phyloP scores from a whole-genome alignment of 2,113 vertebrate species.

The Gymnorhina tibicen region DNA sequence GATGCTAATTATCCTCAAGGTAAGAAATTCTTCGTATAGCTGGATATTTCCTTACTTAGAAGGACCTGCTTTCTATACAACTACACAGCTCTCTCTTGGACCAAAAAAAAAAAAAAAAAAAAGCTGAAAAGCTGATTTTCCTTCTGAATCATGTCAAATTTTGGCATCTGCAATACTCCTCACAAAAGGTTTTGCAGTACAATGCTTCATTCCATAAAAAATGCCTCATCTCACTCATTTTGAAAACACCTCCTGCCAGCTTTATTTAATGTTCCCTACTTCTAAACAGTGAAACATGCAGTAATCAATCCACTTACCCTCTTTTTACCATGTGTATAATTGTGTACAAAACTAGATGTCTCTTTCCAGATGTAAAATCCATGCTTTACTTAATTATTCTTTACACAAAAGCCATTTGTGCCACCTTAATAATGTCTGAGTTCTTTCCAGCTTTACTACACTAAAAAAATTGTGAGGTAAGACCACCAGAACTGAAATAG shows the following conservation, averaged over 20 bases:
- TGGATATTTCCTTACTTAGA: background rate
- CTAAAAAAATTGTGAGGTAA: background rate
- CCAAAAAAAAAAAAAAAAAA: background rate
- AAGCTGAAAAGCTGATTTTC: background rate
- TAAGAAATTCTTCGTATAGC: background rate
- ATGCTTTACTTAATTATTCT: background rate
- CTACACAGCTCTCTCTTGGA: background rate
- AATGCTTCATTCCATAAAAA: background rate
- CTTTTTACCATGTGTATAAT: background rate
- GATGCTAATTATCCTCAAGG: background rate
- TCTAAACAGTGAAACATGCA: background rate
- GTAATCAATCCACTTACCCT: background rate
- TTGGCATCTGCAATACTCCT: background rate
- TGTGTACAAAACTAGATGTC: background rate
- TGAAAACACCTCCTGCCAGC: background rate
- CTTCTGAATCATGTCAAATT: background rate
- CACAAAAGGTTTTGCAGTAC: rapidly evolving
- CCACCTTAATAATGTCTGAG: background rate
- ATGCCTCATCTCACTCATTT: rapidly evolving
- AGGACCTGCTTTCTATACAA: background rate
- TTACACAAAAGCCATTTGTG: background rate
- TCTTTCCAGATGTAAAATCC: background rate
- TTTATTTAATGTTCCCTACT: background rate
- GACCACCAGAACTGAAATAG: background rate
- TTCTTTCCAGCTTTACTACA: background rate